Evolutionary conservation across 1,140 invertebrate species (phyloP).

Genomic region (Acyrthosiphon pisum): DNA sequence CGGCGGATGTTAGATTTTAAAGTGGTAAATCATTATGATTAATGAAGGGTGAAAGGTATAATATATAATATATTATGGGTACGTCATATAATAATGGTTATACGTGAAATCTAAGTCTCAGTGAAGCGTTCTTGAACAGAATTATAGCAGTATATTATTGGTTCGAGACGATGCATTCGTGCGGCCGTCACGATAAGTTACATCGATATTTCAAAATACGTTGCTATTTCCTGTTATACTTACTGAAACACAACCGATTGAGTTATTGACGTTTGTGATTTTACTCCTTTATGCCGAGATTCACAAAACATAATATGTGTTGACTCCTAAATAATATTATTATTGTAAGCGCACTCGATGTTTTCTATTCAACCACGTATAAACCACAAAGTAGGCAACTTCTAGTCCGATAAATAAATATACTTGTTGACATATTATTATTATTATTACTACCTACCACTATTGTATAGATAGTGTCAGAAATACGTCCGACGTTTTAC

Average conservation of each 20-base stretch:
- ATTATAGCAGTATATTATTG: not conserved
- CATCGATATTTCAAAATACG: not conserved
- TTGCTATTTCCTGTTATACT: not conserved
- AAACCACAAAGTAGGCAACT: not conserved
- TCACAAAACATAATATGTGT: not conserved
- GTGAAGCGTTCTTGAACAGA: not conserved
- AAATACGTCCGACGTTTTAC: not conserved
- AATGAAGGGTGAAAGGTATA: not conserved
- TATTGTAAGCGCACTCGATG: slow-evolving; percentile 2
- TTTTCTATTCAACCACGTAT: not conserved
- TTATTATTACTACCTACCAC: not conserved
- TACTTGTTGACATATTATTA: not conserved
- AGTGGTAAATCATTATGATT: slow-evolving; percentile 11
- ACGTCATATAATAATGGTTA: not conserved
- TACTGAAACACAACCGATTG: not conserved
- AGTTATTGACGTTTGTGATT: not conserved
- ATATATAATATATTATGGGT: not conserved
- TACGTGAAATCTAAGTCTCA: not conserved
- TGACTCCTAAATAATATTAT: slow-evolving; percentile 6
- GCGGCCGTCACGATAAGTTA: not conserved
- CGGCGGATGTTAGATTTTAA: not conserved
- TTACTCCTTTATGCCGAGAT: not conserved
- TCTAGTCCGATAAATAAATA: not conserved
- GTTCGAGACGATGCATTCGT: not conserved
- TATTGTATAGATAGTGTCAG: not conserved